phyloP scores from a whole-genome alignment of 2,797 vertebrate genomes.

The Melanotaenia pygmaea region DNA sequence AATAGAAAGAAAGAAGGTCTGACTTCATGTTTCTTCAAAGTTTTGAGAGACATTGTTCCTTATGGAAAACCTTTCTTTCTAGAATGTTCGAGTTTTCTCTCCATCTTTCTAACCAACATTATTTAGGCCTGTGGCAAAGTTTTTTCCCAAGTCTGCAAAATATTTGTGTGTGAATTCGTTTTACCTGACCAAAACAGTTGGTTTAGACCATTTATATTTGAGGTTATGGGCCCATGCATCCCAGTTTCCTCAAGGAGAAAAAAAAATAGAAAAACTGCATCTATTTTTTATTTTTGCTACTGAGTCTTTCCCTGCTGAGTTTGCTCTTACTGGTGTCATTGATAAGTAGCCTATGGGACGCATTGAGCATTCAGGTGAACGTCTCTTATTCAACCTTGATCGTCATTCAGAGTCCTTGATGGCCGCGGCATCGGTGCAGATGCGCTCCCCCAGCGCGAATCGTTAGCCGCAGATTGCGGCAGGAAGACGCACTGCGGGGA shows the following conservation, averaged over 20 bases:
- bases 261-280: too few relatives aligned
- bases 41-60: not conserved
- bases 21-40: not conserved
- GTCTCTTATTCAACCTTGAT: slow-evolving; percentile 54
- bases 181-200: too few relatives aligned
- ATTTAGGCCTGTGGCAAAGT: not conserved
- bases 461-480: slow-evolving; percentile 81
- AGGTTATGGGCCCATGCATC: not conserved
- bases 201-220: too few relatives aligned
- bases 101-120: not conserved
- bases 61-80: not conserved
- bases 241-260: not conserved
- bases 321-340: not conserved
- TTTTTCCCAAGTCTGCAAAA: too few relatives aligned
- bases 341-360: not conserved
- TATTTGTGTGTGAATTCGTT: too few relatives aligned
- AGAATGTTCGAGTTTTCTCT: not conserved
- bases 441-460: slow-evolving; percentile 72
- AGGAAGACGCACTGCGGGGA: slow-evolving; percentile 86
- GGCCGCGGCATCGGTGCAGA: slow-evolving; percentile 58
- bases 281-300: not conserved
- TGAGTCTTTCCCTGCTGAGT: not conserved
- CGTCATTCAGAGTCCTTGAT: slow-evolving; percentile 47
- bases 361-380: slow-evolving; percentile 55
- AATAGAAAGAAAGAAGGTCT: not conserved